A percentile compares a stretch with the other conserved stretches of the same genome.
phyloP scores from a whole-genome alignment of 2,113 vertebrate species.

The Menura novaehollandiae region DNA sequence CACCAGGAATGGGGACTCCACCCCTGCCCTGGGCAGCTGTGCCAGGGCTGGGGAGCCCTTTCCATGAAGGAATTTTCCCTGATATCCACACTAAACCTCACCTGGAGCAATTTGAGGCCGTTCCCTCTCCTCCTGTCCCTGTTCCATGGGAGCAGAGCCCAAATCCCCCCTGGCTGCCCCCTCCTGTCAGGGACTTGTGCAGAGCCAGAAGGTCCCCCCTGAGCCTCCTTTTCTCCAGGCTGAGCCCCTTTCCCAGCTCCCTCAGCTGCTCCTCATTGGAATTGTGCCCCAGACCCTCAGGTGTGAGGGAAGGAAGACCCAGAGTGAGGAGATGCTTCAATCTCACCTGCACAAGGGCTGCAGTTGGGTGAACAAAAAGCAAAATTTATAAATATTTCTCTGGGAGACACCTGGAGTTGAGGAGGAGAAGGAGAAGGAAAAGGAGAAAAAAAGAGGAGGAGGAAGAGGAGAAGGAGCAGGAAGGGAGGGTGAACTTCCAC shows the following conservation, averaged over 20 bases:
- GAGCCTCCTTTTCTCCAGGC: neutral
- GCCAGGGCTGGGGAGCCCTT: neutral
- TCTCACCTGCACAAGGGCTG: neutral
- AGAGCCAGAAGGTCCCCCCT: neutral
- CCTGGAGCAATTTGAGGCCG: neutral
- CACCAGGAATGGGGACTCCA: neutral
- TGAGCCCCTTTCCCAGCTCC: neutral
- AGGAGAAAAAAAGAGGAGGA: neutral
- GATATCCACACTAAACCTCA: neutral
- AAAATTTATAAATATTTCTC: neutral
- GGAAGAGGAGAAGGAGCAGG: neutral
- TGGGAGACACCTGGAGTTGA: neutral
- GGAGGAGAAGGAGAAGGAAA: neutral
- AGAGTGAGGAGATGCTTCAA: neutral
- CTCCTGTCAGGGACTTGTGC: neutral
- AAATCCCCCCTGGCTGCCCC: neutral
- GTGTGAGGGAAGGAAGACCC: neutral
- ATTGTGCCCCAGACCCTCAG: neutral
- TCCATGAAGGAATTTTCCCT: neutral
- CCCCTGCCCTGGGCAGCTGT: neutral
- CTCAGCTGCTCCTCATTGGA: neutral
- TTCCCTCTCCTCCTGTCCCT: neutral
- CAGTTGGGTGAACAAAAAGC: neutral
- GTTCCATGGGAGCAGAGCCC: neutral
- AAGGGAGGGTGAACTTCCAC: neutral